Conservation (phyloP, 37 sponge, comb jelly and placozoan species). For the Bolinopsis microptera region DNA sequence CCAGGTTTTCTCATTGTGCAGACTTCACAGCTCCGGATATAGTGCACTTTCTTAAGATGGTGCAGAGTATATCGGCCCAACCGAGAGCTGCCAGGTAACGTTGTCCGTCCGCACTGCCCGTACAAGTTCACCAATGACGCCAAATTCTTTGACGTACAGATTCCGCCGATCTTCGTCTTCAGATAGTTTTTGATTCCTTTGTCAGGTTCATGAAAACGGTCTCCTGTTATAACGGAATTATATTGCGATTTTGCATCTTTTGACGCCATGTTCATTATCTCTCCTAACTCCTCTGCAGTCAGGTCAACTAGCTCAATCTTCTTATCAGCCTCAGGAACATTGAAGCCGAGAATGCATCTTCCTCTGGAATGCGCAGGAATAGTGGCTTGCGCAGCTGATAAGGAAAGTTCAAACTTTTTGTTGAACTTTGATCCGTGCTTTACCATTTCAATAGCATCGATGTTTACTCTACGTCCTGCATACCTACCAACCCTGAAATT, state of each 20-base stretch:
- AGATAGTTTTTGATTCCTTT: not conserved
- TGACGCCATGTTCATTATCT: not conserved
- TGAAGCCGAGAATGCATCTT: not conserved
- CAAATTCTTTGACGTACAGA: not conserved
- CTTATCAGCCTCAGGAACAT: not conserved
- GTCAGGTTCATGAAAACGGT: not conserved
- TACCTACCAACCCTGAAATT: not conserved
- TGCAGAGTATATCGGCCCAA: not conserved
- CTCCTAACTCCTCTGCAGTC: not conserved
- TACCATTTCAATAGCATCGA: not conserved
- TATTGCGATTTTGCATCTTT: not conserved
- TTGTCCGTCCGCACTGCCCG: not conserved
- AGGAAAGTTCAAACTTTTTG: not conserved
- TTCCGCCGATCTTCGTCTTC: not conserved
- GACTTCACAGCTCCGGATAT: not conserved
- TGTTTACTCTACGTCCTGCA: not conserved
- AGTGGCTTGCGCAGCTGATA: not conserved
- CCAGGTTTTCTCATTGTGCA: not conserved
- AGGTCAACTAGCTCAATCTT: not conserved
- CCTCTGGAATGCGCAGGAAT: not conserved
- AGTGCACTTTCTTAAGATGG: not conserved
- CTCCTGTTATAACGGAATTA: not conserved
- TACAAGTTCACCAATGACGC: not conserved
- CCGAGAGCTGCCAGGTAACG: not conserved
- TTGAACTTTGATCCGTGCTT: not conserved